phyloP scores from a whole-genome alignment of 2,888 invertebrate species.

The Actias luna region DNA sequence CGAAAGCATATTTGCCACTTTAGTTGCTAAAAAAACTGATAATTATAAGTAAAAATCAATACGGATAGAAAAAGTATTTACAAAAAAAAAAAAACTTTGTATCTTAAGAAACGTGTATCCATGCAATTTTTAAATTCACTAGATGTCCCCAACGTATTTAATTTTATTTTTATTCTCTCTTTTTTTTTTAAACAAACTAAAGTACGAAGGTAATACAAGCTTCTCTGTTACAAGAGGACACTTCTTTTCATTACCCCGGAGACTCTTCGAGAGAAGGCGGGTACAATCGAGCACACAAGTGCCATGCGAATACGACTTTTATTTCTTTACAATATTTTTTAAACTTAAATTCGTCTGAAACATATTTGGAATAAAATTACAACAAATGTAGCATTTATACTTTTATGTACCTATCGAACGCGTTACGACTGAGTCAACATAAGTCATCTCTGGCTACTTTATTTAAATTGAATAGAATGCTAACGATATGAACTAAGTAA shows the following conservation, averaged over 20 bases:
- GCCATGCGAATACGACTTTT: slow-evolving; percentile 39
- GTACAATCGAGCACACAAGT: slow-evolving; percentile 48
- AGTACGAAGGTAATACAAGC: slow-evolving; percentile 48
- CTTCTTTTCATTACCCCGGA: slow-evolving; percentile 59
- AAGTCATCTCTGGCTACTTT: no score
- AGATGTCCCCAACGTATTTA: slow-evolving; percentile 49
- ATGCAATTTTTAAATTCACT: slow-evolving; percentile 26
- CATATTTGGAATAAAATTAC: no score
- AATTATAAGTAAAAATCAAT: slow-evolving; percentile 11
- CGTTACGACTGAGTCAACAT: no score
- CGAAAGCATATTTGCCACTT: no score
- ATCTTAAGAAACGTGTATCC: slow-evolving; percentile 14
- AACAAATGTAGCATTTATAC: neutral
- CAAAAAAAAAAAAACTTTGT: slow-evolving; percentile 1
- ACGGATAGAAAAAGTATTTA: neutral
- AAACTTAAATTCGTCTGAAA: neutral
- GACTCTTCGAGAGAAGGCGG: slow-evolving; percentile 46
- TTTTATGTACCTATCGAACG: no score
- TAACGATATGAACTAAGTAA: no score
- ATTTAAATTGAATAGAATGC: no score
- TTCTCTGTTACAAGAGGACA: slow-evolving; percentile 47
- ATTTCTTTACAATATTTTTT: slow-evolving; percentile 21
- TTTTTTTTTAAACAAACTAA: slow-evolving; percentile 46
- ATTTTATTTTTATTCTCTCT: slow-evolving; percentile 31
- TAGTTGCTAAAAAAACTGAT: no score